A percentile compares a stretch with the other conserved stretches of the same genome.
Evolutionary conservation across 2,113 vertebrate genomes (phyloP).

Genomic region (Pleuronectes platessa): DNA sequence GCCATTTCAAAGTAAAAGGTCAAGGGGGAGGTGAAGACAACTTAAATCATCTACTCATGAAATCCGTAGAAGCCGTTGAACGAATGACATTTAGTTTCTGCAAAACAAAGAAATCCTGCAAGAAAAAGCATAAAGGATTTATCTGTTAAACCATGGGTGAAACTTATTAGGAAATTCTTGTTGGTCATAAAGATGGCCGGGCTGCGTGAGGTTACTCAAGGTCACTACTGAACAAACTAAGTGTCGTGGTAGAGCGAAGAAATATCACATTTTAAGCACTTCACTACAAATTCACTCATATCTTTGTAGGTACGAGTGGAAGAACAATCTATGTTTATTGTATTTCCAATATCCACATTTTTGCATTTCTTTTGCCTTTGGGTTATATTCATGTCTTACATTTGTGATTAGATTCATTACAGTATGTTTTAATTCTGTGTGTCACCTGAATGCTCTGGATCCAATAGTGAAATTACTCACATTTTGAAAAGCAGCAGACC

Average conservation of each 20-base stretch:
- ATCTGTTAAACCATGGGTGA: neutral
- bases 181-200: neutral
- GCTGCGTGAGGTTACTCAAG: neutral
- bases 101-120: neutral
- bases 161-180: neutral
- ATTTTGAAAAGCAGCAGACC: neutral
- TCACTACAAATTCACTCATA: no score
- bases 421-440: no score
- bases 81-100: conserved; percentile 7
- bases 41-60: conserved; percentile 7
- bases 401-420: neutral
- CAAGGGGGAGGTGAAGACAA: conserved; percentile 4
- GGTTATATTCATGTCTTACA: neutral
- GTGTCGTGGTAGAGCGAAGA: no score
- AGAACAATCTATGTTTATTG: neutral
- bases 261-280: no score
- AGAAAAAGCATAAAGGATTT: neutral
- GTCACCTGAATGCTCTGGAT: neutral
- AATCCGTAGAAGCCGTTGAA: neutral
- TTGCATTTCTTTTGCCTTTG: neutral
- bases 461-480: neutral
- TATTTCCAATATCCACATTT: neutral
- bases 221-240: neutral
- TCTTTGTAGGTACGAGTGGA: neutral
- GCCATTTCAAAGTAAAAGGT: conserved; percentile 39